Evolutionary conservation across 2,888 invertebrate genomes (phyloP), one percentile per base, ranked within the genome.

Genomic region (Aphidius colemani): DNA sequence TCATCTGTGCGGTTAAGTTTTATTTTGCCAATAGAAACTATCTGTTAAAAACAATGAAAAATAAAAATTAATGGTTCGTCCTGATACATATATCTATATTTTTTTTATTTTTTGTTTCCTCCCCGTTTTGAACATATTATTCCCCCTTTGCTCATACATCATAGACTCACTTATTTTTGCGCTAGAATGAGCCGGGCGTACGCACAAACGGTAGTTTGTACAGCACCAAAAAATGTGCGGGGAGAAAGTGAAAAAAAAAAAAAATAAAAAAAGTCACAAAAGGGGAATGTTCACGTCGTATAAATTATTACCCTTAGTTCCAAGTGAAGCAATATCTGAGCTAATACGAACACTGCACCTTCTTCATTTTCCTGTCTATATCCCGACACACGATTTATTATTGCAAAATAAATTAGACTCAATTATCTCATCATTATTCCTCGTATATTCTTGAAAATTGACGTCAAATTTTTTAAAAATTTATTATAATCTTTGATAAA

Each of bases 101-200:
- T 40, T 7, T 51, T 50, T 63, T 48, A 6, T 43, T 58, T 43
- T 58, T 39, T 59, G 44, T 64, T 59, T 6, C 11, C 59, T 61
- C 61, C 9, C 9, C 10, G 6, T 45, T 74, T 72, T 71, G 72
- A 72, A 71, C 71, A 70, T 72, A 71, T 73, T 75, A 76, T 75
- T 74, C 74, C 73, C 77, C 74, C 76, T 74, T 71, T 70, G 73
- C 70, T 72, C 74, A 72, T 77, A 75, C 76, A 77, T 77, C 78
- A 78, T 77, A 77, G 74, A 77, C 77, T 78, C 77, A 76, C 77
- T 78, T 78, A 77, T 77, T 77, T 77, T 78, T 72, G 75, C 77
- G 78, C 75, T 78, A 77, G 75, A 77, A 72, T 72, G 75, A 77
- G 70, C 73, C 71, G 63, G 66, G 68, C 72, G 73, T 72, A 75